Evolutionary conservation across 2,888 invertebrate genomes (phyloP).

Genomic region (Drosophila basisetae): DNA sequence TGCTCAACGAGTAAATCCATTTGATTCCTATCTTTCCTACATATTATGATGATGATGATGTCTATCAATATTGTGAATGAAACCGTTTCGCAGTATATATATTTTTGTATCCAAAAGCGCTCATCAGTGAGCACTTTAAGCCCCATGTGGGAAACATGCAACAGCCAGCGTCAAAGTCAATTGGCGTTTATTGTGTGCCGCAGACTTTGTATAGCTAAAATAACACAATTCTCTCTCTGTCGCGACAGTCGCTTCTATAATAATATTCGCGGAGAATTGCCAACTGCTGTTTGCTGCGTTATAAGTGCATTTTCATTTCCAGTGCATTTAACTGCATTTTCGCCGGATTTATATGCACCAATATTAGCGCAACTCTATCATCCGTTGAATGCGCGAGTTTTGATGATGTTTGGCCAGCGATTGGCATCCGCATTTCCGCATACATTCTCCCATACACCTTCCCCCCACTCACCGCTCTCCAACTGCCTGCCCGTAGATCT

Average conservation of each 20-base stretch:
- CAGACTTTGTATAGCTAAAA: constrained; percentile 82
- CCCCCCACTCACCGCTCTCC: background rate
- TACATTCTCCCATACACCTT: background rate
- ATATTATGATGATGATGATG: constrained; percentile 27
- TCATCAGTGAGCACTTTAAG: constrained; percentile 22
- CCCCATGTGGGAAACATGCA: constrained; percentile 20
- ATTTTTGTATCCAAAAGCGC: constrained; percentile 16
- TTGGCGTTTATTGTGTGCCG: constrained; percentile 74
- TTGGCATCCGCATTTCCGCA: constrained; percentile 41
- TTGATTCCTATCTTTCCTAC: constrained; percentile 10
- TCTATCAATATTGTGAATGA: constrained; percentile 50
- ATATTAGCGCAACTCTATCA: constrained; percentile 64
- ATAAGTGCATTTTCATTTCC: constrained; percentile 69
- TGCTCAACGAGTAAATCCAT: constrained; percentile 42
- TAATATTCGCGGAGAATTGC: constrained; percentile 53
- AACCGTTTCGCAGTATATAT: constrained; percentile 5
- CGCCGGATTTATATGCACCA: constrained; percentile 75
- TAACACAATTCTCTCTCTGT: constrained; percentile 64
- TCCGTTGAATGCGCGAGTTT: constrained; percentile 52
- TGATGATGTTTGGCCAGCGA: constrained; percentile 77
- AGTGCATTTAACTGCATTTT: constrained; percentile 55
- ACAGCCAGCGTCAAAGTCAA: constrained; percentile 46
- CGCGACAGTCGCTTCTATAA: constrained; percentile 11
- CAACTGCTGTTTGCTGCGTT: constrained; percentile 32
- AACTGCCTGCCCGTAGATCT: background rate